Base-by-base conservation (phyloP, 2,797 vertebrate genomes). In the Chaetodon trifasciatus region DNA sequence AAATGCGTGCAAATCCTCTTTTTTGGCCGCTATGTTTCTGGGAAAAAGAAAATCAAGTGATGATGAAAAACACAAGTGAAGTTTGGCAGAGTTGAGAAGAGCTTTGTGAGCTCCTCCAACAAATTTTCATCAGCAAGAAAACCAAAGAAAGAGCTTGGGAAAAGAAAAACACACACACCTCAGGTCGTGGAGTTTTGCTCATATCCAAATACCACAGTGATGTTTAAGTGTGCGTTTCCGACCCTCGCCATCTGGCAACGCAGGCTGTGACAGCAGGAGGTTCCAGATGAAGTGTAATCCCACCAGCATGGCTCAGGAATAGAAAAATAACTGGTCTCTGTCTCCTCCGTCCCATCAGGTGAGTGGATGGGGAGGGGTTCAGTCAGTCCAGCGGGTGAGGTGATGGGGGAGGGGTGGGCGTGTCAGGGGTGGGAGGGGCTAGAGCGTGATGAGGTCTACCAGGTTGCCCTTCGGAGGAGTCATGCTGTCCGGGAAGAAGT, bases 401-500 rank as follows among this genome's bases (percentile, higher is more conserved):
- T 4, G 76, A 28, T 11, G n/a, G 5, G 6, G 46, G 11, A 3
- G 42, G n/a, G 17, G n/a, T 8, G 17, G 19, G 12, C 7, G 39
- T 8, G 39, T 37, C n/a, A 13, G 35, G 11, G 69, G 56, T 71
- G 79, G 79, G 91, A 55, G 90, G 88, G 12, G 32, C 96, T 96
- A 99, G 94, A 99, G 97, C 3, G 97, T 98, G 93, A 99, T 99
- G 91, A 99, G 98, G 94, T 99, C 98, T 1, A 99, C 98, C 90
- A 99, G 93, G 94, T 99, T 99, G 94, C 98, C 98, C 92, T 99
- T 99, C 19, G 98, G 98, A 21, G 98, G 98, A 53, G 98, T 99
- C 98, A 99, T 99, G 95, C 96, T 99, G 96, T 99, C 98, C 0
- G 98, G 98, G 90, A 99, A 99, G 95, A 99, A 99, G 94, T 98